Conservation (phyloP, 2,888 invertebrate genomes). For the Cheiracanthium punctorium region DNA sequence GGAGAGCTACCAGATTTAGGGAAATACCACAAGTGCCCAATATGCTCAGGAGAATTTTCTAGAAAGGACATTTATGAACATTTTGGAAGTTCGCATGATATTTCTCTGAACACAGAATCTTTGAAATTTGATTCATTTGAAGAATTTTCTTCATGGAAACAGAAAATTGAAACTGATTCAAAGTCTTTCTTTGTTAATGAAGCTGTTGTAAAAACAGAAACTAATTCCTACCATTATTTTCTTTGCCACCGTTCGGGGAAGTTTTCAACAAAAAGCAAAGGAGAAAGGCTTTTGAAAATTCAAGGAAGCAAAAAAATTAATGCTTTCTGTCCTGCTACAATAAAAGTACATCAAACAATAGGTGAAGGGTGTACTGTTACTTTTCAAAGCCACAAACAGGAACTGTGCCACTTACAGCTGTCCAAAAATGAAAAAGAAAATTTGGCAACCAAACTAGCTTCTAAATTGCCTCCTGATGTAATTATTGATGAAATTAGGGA, state of each 20-base stretch:
- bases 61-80: too few relatives aligned
- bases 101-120: too few relatives aligned
- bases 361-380: neutral
- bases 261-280: neutral
- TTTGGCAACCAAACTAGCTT: neutral
- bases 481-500: conserved; percentile 15
- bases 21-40: too few relatives aligned
- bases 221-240: neutral
- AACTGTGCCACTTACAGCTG: neutral
- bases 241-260: conserved; percentile 1
- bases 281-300: conserved; percentile 1
- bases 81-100: too few relatives aligned
- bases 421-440: neutral
- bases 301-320: conserved; percentile 15
- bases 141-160: neutral
- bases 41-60: too few relatives aligned
- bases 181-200: too few relatives aligned
- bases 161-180: neutral
- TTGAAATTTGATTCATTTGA: too few relatives aligned
- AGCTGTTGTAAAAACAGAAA: too few relatives aligned
- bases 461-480: conserved; percentile 2
- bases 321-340: neutral
- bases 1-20: too few relatives aligned
- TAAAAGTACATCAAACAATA: conserved; percentile 1
- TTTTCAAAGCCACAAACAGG: neutral